Percentiles rank a stretch among this genome's conserved stretches.
Evolutionary conservation across 2,797 vertebrate genomes (phyloP).

Genomic region (Macroramphosus scolopax): DNA sequence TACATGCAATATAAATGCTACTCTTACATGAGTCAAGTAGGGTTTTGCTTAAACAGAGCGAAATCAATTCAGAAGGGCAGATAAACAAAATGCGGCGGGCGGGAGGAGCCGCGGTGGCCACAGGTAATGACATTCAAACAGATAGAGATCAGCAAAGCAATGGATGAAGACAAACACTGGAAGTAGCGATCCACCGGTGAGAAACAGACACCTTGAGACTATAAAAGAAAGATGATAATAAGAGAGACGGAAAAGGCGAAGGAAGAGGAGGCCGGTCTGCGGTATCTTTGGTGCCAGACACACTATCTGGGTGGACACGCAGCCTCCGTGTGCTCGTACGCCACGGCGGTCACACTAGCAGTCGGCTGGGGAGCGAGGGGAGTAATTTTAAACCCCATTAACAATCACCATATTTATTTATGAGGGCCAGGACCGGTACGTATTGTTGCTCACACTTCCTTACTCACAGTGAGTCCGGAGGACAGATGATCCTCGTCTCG

Average conservation of each 20-base stretch:
- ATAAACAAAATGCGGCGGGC: conserved; percentile 53
- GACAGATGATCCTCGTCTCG: conserved; percentile 74
- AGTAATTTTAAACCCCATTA: conserved; percentile 85
- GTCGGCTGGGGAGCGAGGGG: conserved; percentile 67
- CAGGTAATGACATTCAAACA: conserved; percentile 57
- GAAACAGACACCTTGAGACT: conserved; percentile 25
- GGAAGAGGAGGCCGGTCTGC: conserved; percentile 61
- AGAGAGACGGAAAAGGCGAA: conserved; percentile 46
- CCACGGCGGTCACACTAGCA: conserved; percentile 72
- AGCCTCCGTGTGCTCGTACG: conserved; percentile 66
- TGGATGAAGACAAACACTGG: conserved; percentile 15
- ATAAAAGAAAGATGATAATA: conserved; percentile 54
- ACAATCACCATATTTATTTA: conserved; percentile 85
- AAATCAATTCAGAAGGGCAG: conserved; percentile 54
- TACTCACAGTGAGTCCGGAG: conserved; percentile 68
- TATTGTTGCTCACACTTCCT: conserved; percentile 76
- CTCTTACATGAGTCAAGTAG: conserved; percentile 47
- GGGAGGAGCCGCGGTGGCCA: conserved; percentile 39
- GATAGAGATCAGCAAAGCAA: conserved; percentile 64
- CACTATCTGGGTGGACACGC: conserved; percentile 67
- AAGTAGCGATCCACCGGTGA: conserved; percentile 8
- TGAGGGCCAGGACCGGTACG: conserved; percentile 71
- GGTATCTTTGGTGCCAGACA: conserved; percentile 73
- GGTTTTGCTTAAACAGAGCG: conserved; percentile 22
- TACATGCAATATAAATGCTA: neutral